Evolutionary conservation across 1,140 invertebrate species (phyloP).

Genomic region (Leptinotarsa texana): DNA sequence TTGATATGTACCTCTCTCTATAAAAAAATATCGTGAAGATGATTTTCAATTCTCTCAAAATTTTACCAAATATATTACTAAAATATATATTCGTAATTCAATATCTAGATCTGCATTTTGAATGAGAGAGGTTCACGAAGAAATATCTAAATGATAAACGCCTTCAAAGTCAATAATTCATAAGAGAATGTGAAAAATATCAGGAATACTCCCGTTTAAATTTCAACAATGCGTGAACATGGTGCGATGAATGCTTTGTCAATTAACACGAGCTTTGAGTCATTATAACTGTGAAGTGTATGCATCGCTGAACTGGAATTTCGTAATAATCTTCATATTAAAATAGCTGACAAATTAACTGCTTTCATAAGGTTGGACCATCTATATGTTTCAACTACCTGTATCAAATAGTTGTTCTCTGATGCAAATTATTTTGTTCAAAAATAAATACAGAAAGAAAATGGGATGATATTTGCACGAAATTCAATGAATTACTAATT

Average conservation of each 20-base stretch:
- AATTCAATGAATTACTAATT: no score
- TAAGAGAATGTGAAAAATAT: background rate
- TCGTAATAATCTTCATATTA: conserved; percentile 18
- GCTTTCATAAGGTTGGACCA: background rate
- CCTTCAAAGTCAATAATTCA: background rate
- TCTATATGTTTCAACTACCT: background rate
- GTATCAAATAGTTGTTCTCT: background rate
- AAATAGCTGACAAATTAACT: conserved; percentile 14
- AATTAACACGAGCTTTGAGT: conserved; percentile 18
- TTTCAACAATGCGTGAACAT: conserved; percentile 20
- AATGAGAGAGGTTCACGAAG: no score
- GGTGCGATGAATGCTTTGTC: conserved; percentile 13
- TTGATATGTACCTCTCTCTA: no score
- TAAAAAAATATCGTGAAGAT: no score
- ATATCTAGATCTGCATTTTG: no score
- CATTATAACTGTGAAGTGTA: conserved; percentile 9
- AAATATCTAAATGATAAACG: no score
- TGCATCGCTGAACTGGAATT: conserved; percentile 18
- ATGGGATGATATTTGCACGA: no score
- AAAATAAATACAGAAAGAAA: no score
- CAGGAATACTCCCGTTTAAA: background rate
- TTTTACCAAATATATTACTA: no score
- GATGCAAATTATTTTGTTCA: no score
- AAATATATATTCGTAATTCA: no score
- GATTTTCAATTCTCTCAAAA: no score